A percentile compares a stretch with the other conserved stretches of the same genome.
These are phyloP conservation scores for Clarias batrachus DNA, from an alignment of 2,113 vertebrate genomes.

Conservation along the genomic window DNA sequence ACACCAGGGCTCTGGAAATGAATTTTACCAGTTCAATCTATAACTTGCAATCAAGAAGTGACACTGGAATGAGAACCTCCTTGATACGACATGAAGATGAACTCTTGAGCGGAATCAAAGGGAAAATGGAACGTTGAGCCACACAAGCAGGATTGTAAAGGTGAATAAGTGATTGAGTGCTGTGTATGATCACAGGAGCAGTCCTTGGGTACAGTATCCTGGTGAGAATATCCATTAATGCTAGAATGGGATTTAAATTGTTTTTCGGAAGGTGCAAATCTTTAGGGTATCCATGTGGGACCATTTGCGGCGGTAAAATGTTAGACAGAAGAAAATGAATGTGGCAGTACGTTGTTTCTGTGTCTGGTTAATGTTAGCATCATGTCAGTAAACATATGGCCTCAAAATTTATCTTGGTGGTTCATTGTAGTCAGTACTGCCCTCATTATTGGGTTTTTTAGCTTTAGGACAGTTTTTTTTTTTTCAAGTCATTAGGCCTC, in stretches of 20 bases:
- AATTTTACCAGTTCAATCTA: background rate
- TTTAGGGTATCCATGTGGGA: background rate
- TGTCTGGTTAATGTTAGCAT: background rate
- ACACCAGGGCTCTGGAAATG: background rate
- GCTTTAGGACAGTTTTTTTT: background rate
- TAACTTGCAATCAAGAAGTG: background rate
- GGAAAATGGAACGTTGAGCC: background rate
- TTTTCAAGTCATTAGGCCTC: slow-evolving; percentile 20
- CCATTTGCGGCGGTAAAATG: background rate
- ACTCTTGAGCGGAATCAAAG: background rate
- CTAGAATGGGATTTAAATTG: background rate
- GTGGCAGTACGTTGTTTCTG: background rate
- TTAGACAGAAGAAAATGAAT: background rate
- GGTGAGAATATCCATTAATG: background rate
- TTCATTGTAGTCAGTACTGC: background rate
- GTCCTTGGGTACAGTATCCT: background rate
- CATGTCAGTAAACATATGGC: background rate
- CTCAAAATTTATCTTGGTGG: background rate
- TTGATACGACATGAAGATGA: background rate
- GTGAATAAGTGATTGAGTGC: background rate
- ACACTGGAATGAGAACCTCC: background rate
- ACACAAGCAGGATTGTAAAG: background rate
- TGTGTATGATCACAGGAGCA: background rate
- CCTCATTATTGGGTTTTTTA: slow-evolving; percentile 4
- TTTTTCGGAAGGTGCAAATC: background rate